phyloP scores from a whole-genome alignment of 2,888 invertebrate species.

The Cataglyphis livida region DNA sequence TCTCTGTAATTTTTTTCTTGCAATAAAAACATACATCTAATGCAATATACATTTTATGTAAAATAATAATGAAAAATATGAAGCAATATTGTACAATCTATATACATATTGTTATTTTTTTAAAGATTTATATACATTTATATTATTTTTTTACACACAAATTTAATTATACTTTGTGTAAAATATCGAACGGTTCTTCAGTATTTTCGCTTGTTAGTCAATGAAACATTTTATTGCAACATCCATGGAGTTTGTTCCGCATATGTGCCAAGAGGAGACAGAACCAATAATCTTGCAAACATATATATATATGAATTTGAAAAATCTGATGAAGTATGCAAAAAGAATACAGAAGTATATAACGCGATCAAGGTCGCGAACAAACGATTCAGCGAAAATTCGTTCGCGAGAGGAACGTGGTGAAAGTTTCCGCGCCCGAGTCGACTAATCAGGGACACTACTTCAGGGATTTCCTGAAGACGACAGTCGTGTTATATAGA shows the following conservation, averaged over 20 bases:
- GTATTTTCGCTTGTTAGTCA: neutral
- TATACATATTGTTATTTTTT: neutral
- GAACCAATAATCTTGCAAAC: neutral
- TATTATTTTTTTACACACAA: too few relatives aligned
- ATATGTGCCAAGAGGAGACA: neutral
- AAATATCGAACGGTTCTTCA: neutral
- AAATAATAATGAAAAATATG: neutral
- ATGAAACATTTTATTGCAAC: neutral
- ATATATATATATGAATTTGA: neutral
- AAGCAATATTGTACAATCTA: neutral
- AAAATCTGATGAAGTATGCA: neutral
- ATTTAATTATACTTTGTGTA: neutral
- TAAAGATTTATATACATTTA: neutral
- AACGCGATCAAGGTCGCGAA: neutral
- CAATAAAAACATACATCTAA: neutral
- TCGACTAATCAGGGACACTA: neutral
- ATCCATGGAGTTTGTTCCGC: neutral
- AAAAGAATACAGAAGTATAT: neutral
- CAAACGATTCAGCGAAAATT: neutral
- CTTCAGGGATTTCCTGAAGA: neutral
- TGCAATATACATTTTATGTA: neutral
- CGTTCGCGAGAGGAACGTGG: neutral
- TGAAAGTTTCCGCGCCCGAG: conserved; percentile 28
- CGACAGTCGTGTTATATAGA: neutral
- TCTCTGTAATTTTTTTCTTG: neutral